Percentiles rank a stretch among this genome's conserved stretches.
phyloP scores from a whole-genome alignment of 2,888 invertebrate species.

The Napeogenes sylphis region DNA sequence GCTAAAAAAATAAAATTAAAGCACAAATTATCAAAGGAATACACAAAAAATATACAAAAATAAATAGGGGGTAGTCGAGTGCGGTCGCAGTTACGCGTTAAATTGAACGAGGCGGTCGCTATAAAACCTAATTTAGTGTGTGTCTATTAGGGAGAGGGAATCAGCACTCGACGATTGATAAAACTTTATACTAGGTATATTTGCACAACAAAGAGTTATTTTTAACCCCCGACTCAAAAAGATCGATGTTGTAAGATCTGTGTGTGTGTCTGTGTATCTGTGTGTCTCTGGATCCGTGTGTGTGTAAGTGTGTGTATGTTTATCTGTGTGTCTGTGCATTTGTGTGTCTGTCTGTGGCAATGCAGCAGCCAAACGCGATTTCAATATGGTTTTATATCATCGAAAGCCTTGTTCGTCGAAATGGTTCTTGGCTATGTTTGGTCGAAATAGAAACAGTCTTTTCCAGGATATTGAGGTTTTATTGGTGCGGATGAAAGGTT shows the following conservation, averaged over 20 bases:
- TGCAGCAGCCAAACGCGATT: no score
- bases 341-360: no score
- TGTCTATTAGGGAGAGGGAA: constrained; percentile 60
- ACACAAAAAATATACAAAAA: constrained; percentile 57
- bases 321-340: no score
- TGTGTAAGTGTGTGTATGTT: no score
- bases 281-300: background rate
- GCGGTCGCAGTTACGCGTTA: constrained; percentile 69
- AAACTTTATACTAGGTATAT: constrained; percentile 28
- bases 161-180: constrained; percentile 48
- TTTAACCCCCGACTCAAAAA: background rate
- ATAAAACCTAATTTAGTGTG: constrained; percentile 74
- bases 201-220: constrained; percentile 18
- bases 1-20: constrained; percentile 15
- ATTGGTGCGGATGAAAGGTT: no score
- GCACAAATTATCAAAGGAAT: constrained; percentile 28
- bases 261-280: background rate
- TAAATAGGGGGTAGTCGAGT: constrained; percentile 57
- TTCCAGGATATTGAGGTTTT: no score
- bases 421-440: no score
- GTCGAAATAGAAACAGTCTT: no score
- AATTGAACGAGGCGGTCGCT: constrained; percentile 67
- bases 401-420: no score
- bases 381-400: no score
- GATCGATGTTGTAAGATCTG: no score